Conservation (phyloP, 2,113 vertebrate species). For the Megaceryle maxima region DNA sequence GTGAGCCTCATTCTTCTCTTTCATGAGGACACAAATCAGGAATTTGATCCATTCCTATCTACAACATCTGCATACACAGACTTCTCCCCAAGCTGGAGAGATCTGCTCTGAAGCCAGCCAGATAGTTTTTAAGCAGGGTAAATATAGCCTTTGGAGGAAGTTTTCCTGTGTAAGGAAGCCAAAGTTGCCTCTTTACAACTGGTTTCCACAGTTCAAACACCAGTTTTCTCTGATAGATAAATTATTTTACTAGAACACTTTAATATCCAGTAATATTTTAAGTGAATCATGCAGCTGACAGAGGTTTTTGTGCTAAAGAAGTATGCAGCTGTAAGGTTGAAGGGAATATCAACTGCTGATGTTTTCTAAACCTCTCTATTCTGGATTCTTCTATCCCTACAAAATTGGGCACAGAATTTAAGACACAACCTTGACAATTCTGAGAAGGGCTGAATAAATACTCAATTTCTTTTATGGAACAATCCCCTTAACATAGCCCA, state of each 20-base stretch:
- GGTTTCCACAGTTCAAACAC: conserved; percentile 64
- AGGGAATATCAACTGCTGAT: background rate
- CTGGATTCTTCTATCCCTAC: background rate
- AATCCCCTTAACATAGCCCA: background rate
- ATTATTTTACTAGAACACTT: conserved; percentile 66
- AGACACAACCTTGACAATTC: background rate
- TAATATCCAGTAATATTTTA: conserved; percentile 62
- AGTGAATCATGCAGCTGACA: conserved; percentile 51
- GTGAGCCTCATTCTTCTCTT: background rate
- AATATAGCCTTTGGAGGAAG: conserved; percentile 62
- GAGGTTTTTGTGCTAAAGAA: conserved; percentile 40
- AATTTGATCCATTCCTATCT: conserved; percentile 57
- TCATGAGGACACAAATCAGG: conserved; percentile 4
- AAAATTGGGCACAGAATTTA: background rate
- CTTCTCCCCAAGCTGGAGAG: conserved; percentile 25
- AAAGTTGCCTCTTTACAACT: conserved; percentile 59
- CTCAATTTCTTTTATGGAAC: background rate
- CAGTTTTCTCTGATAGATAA: conserved; percentile 54
- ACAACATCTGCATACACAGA: conserved; percentile 48
- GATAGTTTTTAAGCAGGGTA: conserved; percentile 52
- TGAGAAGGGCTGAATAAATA: conserved; percentile 13
- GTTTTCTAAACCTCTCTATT: conserved; percentile 28
- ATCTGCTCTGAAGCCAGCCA: conserved; percentile 16
- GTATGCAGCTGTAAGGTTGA: conserved; percentile 31
- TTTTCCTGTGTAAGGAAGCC: conserved; percentile 54